Evolutionary conservation across 2,797 vertebrate genomes (phyloP).

Genomic region (Ptychadena robeensis): DNA sequence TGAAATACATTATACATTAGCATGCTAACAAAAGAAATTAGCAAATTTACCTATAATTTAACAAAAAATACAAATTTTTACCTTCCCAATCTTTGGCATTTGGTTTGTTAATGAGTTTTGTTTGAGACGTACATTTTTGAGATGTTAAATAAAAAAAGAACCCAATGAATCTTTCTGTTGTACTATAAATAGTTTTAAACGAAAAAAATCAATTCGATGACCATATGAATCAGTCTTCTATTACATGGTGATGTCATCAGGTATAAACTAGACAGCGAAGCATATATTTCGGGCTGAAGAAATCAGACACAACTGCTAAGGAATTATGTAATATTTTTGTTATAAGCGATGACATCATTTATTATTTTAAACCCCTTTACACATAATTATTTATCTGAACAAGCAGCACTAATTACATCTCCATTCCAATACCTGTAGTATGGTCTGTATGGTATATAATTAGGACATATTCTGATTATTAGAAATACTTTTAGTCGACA

Average conservation of each 20-base stretch:
- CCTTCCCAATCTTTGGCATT: no score
- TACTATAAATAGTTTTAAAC: not conserved
- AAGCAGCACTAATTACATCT: not conserved
- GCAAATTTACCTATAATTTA: no score
- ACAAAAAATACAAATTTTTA: no score
- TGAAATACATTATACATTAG: not conserved
- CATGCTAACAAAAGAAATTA: no score
- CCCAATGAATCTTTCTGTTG: not conserved
- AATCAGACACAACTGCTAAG: not conserved
- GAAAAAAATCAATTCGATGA: not conserved
- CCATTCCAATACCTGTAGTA: not conserved
- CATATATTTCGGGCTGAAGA: not conserved
- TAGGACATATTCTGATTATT: not conserved
- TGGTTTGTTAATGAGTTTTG: no score
- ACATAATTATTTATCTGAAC: not conserved
- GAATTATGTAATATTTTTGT: not conserved
- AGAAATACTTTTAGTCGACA: not conserved
- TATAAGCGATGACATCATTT: not conserved
- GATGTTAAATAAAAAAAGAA: no score
- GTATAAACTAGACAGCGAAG: not conserved
- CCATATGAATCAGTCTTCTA: not conserved
- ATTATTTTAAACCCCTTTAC: not conserved
- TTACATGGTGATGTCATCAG: conserved; percentile 18
- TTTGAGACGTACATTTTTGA: no score
- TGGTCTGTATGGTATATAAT: not conserved